Base-by-base conservation (phyloP, 2,113 vertebrate genomes). In the Aptenodytes forsteri region DNA sequence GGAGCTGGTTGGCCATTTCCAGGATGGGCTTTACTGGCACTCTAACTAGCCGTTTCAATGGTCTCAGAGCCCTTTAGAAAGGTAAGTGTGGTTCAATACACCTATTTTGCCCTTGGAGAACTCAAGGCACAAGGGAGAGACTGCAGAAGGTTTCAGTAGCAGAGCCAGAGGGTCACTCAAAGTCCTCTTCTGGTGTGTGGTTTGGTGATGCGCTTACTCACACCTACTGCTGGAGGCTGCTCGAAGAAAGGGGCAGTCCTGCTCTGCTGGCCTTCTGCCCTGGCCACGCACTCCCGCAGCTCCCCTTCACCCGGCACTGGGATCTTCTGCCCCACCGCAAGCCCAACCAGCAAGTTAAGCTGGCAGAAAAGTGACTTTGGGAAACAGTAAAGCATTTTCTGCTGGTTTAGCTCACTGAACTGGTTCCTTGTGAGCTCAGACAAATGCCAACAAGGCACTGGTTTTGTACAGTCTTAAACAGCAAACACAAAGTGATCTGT, bases 201-300 rank as follows among this genome's bases (percentile, higher is more conserved):
- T 66, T 49, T 76, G 62, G 40, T 71, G 52, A 56, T 34, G 42
- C 8, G 1, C 56, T 42, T 59, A 13, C 13, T n/a, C 11, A 12
- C 29, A 38, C 17, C 36, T 80, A 2, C 36, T 85, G 64, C 70
- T 32, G 61, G 54, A 54, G 30, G 29, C 38, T 61, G 26, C 58
- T 61, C 44, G 38, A 61, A 47, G n/a, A 47, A 67, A 36, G 13
- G 17, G 42, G 9, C 12, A 55, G 25, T 46, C 16, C 36, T 47
- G 18, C 22, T 62, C 59, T 2, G 5, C 55, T 1, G 1, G 5
- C 11, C 32, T 50, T 55, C 59, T 62, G 52, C 50, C 38, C 32
- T 2, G 7, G n/a, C 30, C 19, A 2, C 0, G 1, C 5, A 0
- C 42, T 62, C 23, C 21, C 4, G 1, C 22, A 34, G n/a, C 25